Evolutionary conservation across 2,113 vertebrate species (phyloP), one percentile per base, ranked within the genome.

Genomic region (Oncorhynchus keta): DNA sequence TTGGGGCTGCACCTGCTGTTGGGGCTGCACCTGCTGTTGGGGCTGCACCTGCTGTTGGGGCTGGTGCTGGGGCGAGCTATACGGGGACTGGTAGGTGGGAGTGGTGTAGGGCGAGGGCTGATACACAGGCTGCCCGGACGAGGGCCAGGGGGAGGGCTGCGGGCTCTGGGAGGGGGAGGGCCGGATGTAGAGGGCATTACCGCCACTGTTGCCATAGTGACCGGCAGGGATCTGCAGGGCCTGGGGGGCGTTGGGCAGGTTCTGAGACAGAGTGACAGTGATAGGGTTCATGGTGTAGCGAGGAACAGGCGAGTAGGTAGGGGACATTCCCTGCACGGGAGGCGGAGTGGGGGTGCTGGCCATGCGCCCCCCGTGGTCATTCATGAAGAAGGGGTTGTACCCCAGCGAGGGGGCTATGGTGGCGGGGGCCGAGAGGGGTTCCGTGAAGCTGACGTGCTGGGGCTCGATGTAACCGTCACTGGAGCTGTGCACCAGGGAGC

Each of bases 391-490:
- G 81, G 97, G 95, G 93, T 96, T 98, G 90, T 96, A 99, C 82
- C 93, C 96, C 12, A 95, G 94, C 81, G 96, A 95, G 81, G 96
- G 95, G 68, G 94, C 94, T 91, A 98, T 95, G 76, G 95, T 91
- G 57, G 97, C 97, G 0, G 97, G 97, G 80, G 97, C 97, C 32
- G 97, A 99, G 83, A 97, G 95, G 22, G 97, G 96, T 90, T 99
- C 97, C 39, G 95, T 96, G 90, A 96, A 97, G 73, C 79, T 90
- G 71, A 89, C 87, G 73, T 94, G 94, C 83, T 97, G 97, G 26
- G 96, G 97, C 84, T 99, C 97, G 49, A 98, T 97, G 86, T 98
- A 97, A 89, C 95, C 96, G 89, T 99, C 97, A 71, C 97, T 98
- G 85, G 96, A 97, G 89, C 97, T 98, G 88, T 99, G 97, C 87